Percentiles rank a stretch among this genome's conserved stretches.
Evolutionary conservation across 2,797 vertebrate genomes (phyloP).

Genomic region (Phoxinus dragarum): DNA sequence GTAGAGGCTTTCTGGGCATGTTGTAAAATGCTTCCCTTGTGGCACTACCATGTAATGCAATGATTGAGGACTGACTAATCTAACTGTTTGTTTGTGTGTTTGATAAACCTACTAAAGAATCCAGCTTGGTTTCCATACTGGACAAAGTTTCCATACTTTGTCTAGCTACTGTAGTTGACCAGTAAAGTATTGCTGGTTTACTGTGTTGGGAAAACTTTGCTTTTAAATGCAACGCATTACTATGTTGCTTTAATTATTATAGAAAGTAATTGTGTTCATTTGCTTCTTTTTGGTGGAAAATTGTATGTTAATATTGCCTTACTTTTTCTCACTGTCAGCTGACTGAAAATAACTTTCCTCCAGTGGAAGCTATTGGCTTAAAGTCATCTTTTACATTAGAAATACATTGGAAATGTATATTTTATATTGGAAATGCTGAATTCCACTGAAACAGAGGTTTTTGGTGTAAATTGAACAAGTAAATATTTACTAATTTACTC

Average conservation of each 20-base stretch:
- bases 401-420: background rate
- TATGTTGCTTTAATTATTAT: too few relatives aligned
- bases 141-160: background rate
- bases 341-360: background rate
- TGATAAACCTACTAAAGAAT: slow-evolving; percentile 19
- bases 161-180: background rate
- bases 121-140: background rate
- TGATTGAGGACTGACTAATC: slow-evolving; percentile 29
- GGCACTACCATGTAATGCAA: slow-evolving; percentile 27
- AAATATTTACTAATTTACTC: background rate
- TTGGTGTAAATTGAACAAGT: background rate
- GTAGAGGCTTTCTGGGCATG: slow-evolving; percentile 34
- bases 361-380: background rate
- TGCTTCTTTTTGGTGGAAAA: background rate
- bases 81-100: slow-evolving; percentile 18
- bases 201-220: background rate
- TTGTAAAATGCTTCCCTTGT: slow-evolving; percentile 35
- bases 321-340: background rate
- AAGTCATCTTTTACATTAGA: background rate
- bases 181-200: background rate
- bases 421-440: background rate
- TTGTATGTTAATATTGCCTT: background rate
- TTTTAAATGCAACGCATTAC: background rate
- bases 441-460: background rate
- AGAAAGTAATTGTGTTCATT: background rate